Conservation (phyloP, 2,888 invertebrate species). For the Actias luna region DNA sequence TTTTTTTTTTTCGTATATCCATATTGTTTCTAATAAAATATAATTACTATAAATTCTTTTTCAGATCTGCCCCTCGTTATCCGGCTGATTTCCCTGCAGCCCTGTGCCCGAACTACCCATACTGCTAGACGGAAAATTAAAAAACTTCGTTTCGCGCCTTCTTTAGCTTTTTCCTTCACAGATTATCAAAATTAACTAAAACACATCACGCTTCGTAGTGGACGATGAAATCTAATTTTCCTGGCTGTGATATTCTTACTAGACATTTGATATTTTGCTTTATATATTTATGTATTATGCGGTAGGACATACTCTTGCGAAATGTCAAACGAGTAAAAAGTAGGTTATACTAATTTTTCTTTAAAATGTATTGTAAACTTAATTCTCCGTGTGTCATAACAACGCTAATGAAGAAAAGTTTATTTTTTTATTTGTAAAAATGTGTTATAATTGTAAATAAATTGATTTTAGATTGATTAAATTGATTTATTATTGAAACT, state of each 20-base stretch:
- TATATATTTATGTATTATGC: background rate
- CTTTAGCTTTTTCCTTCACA: background rate
- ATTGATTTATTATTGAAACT: background rate
- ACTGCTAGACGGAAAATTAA: conserved; percentile 33
- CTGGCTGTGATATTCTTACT: background rate
- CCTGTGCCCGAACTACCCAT: conserved; percentile 61
- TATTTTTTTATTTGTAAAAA: background rate
- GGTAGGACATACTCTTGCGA: background rate
- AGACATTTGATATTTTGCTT: background rate
- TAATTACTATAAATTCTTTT: background rate
- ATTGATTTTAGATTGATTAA: background rate
- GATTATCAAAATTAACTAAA: background rate
- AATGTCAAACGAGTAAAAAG: background rate
- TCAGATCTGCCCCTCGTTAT: conserved; percentile 30
- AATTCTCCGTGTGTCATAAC: background rate
- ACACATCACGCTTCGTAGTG: background rate
- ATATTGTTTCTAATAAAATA: background rate
- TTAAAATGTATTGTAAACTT: background rate
- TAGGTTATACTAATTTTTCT: background rate
- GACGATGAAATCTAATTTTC: background rate
- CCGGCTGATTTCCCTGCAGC: conserved; percentile 51
- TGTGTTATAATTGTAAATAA: background rate
- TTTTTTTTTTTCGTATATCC: too few species aligned
- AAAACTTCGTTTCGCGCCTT: background rate
- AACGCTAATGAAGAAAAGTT: background rate